Conservation (phyloP, 1,140 invertebrate species). For the Coptotermes formosanus region DNA sequence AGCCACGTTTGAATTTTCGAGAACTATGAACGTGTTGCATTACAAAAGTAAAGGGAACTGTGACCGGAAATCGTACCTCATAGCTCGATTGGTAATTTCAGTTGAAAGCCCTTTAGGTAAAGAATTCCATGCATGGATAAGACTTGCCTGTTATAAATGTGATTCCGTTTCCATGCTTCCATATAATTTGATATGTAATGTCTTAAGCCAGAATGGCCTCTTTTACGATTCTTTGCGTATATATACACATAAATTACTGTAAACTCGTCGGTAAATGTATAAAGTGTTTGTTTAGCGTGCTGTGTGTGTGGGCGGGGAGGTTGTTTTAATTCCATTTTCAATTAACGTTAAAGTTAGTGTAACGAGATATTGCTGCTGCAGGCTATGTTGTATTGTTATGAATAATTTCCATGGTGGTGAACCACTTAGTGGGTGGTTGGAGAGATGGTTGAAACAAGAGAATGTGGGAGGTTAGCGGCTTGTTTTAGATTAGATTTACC, state of each 20-base stretch:
- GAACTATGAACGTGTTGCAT: too few relatives aligned
- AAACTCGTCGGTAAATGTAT: background rate
- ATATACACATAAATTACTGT: background rate
- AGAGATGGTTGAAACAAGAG: too few relatives aligned
- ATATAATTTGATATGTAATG: background rate
- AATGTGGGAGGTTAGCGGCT: background rate
- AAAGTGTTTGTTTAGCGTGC: conserved; percentile 11
- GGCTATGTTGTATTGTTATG: background rate
- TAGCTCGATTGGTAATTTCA: background rate
- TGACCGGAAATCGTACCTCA: too few relatives aligned
- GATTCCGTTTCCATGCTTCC: background rate
- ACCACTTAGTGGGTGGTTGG: conserved; percentile 5
- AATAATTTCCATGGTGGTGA: conserved; percentile 5
- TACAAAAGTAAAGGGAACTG: too few relatives aligned
- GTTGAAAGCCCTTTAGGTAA: background rate
- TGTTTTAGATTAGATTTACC: conserved; percentile 11
- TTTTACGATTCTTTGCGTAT: background rate
- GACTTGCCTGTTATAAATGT: background rate
- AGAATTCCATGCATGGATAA: background rate
- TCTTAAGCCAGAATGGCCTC: background rate
- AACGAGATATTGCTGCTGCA: background rate
- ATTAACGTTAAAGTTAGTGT: conserved; percentile 14
- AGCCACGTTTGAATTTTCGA: too few relatives aligned
- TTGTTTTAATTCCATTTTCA: conserved; percentile 29
- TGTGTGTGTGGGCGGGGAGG: background rate